Evolutionary conservation across 2,113 vertebrate genomes (phyloP), one percentile per base, ranked within the genome.

Genomic region (Microtus richardsoni): DNA sequence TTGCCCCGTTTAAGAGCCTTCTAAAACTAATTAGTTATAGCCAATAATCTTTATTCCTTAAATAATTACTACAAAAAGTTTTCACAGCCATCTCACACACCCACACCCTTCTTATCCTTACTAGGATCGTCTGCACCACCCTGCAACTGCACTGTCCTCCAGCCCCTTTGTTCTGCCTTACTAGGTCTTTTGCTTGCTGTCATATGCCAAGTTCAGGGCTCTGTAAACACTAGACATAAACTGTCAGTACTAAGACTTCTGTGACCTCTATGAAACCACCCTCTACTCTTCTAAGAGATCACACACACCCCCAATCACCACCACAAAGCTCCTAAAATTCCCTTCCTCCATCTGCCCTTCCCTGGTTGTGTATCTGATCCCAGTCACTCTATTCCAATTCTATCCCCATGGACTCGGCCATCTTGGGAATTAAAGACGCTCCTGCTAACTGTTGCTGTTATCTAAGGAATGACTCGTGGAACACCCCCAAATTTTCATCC

Each of bases 21-120:
- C 85, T 91, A 28, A 93, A 96, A 95, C 70, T 92, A 92, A 79
- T 84, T 84, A 88, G 52, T 77, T 83, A 83, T 16, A 64, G 47
- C 28, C 44, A 47, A 89, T 90, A 39, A 71, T 30, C 70, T 79
- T 88, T 24, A 88, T n/a, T 91, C 26, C 41, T 95, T 95, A 93
- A 93, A 78, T 62, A 62, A 96, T 17, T 58, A 58, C 44, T 89
- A 90, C 54, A 68, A 92, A 89, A 93, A 36, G 47, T 24, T 11
- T 94, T 82, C 54, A 89, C 60, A 91, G 5, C 28, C 24, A 95
- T 19, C 39, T 49, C 17, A 47, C n/a, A 52, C n/a, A 74, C 6
- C 58, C 22, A 73, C 14, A 0, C 24, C 36, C 44, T 33, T 39
- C 13, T n/a, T 4, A 12, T 26, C 36, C 19, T 3, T 30, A 7